These are phyloP conservation scores for Bombyx mandarina DNA, from an alignment of 1,140 invertebrate species.

Conservation along the genomic window DNA sequence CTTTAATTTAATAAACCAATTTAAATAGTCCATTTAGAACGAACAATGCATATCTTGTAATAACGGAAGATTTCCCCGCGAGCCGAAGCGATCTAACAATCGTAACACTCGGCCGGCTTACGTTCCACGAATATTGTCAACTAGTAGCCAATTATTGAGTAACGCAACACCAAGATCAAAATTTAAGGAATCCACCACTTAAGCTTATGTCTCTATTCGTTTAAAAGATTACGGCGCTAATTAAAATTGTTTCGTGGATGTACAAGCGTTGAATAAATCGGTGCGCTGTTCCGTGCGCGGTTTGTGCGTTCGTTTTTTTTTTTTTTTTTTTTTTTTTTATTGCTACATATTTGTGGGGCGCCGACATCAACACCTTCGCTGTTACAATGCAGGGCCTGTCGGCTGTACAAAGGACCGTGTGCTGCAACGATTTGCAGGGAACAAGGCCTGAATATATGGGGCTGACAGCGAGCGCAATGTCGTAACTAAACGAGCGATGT, in stretches of 20 bases:
- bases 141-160: slow-evolving; percentile 51
- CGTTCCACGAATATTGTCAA: slow-evolving; percentile 26
- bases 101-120: too few species aligned
- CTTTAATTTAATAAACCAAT: too few species aligned
- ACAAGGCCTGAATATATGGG: slow-evolving; percentile 38
- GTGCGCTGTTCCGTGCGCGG: slow-evolving; percentile 20
- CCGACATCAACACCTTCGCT: slow-evolving; percentile 53
- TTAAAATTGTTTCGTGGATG: slow-evolving; percentile 59
- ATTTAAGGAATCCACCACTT: slow-evolving; percentile 36
- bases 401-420: slow-evolving; percentile 43
- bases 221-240: slow-evolving; percentile 51
- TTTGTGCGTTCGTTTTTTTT: slow-evolving; percentile 48
- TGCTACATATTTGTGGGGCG: slow-evolving; percentile 53
- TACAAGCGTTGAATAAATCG: slow-evolving; percentile 50
- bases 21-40: too few species aligned
- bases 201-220: slow-evolving; percentile 67
- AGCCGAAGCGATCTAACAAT: too few species aligned
- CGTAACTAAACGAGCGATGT: slow-evolving; percentile 43
- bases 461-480: slow-evolving; percentile 34
- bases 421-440: slow-evolving; percentile 42
- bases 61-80: too few species aligned
- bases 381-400: slow-evolving; percentile 48
- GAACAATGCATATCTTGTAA: too few species aligned
- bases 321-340: slow-evolving; percentile 49
- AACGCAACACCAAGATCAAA: slow-evolving; percentile 34